A percentile compares a stretch with the other conserved stretches of the same genome.
phyloP scores from a whole-genome alignment of 2,888 invertebrate genomes.

The Cephalotes varians region DNA sequence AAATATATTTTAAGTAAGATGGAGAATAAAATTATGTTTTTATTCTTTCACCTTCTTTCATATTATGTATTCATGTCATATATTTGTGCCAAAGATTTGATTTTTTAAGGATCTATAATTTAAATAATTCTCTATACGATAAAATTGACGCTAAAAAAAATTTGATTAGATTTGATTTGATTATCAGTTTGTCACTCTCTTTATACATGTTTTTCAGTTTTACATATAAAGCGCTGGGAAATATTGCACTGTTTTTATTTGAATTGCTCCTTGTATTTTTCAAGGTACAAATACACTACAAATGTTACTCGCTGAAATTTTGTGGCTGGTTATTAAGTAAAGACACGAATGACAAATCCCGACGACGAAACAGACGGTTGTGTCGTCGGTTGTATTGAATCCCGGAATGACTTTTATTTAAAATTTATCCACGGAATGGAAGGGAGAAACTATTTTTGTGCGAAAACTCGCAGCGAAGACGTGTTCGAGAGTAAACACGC shows the following conservation, averaged over 20 bases:
- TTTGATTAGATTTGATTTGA: background rate
- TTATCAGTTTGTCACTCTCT: background rate
- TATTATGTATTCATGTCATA: background rate
- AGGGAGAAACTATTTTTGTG: conserved; percentile 34
- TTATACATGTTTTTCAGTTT: background rate
- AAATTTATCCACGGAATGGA: conserved; percentile 40
- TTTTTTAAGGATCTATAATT: background rate
- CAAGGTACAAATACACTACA: background rate
- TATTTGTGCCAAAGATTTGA: background rate
- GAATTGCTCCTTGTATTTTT: background rate
- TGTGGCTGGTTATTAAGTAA: conserved; percentile 32
- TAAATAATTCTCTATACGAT: background rate
- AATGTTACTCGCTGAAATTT: conserved; percentile 31
- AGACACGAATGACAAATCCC: conserved; percentile 37
- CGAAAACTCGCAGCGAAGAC: conserved; percentile 29
- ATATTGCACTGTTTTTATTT: background rate
- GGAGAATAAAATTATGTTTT: background rate
- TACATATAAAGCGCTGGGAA: background rate
- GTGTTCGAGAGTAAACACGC: conserved; percentile 10
- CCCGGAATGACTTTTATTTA: conserved; percentile 40
- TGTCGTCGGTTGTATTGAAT: conserved; percentile 28
- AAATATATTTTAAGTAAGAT: background rate
- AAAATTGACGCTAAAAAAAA: background rate
- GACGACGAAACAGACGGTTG: conserved; percentile 8
- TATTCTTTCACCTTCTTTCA: background rate